phyloP scores from a whole-genome alignment of 2,888 invertebrate genomes.

The Euplexia lucipara region DNA sequence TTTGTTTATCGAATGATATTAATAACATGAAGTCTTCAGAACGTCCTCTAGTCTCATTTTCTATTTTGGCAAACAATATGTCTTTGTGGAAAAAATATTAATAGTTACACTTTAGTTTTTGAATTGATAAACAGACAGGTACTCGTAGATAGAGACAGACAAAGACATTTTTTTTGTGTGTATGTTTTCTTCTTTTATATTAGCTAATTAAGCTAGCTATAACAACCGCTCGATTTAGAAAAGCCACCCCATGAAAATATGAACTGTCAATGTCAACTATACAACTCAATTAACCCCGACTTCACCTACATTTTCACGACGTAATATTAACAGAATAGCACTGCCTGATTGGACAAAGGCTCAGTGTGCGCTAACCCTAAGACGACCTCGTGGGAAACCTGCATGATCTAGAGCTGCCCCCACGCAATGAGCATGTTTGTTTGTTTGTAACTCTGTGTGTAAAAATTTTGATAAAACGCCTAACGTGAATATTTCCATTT shows the following conservation, averaged over 20 bases:
- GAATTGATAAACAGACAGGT: too few relatives aligned
- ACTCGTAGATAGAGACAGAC: too few relatives aligned
- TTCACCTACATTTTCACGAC: too few relatives aligned
- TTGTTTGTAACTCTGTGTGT: background rate
- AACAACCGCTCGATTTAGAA: too few relatives aligned
- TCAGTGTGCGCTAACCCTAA: background rate
- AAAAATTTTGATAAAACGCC: slow-evolving; percentile 12
- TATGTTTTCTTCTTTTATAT: too few relatives aligned
- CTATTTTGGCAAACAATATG: slow-evolving; percentile 1
- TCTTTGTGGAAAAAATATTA: background rate
- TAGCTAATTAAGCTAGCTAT: too few relatives aligned
- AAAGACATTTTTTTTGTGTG: too few relatives aligned
- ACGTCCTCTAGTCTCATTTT: slow-evolving; percentile 6
- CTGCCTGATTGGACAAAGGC: background rate
- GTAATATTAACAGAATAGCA: background rate
- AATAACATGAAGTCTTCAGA: background rate
- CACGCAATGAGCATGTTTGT: slow-evolving; percentile 7
- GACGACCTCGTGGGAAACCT: background rate
- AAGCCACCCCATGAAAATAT: too few relatives aligned
- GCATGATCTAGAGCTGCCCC: background rate
- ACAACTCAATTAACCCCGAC: too few relatives aligned
- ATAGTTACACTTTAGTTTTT: background rate
- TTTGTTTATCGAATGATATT: slow-evolving; percentile 21
- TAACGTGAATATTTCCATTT: background rate
- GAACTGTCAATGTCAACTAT: too few relatives aligned